phyloP scores from a whole-genome alignment of 2,797 vertebrate species.

The Hylomyscus alleni region DNA sequence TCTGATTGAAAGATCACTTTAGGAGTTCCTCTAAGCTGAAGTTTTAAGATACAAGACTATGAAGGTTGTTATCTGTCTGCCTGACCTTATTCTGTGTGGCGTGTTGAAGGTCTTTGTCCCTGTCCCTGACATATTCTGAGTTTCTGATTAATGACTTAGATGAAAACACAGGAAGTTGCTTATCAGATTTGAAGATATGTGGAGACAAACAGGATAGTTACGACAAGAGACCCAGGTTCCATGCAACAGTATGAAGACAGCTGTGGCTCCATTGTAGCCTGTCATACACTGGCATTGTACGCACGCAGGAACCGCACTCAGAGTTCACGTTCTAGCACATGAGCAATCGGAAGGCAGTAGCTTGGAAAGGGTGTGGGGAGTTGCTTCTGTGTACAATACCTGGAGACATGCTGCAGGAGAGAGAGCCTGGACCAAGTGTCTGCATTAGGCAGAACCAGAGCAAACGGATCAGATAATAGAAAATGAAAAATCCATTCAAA shows the following conservation, averaged over 20 bases:
- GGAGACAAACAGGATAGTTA: not conserved
- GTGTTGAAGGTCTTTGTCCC: conserved; percentile 33
- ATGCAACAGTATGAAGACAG: not conserved
- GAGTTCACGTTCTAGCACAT: not conserved
- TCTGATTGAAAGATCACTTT: not conserved
- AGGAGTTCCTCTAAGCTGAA: not conserved
- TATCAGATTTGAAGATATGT: conserved; percentile 27
- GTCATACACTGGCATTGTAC: not conserved
- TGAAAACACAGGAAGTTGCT: conserved; percentile 52
- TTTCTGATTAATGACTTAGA: conserved; percentile 67
- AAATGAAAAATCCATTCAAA: conserved; percentile 38
- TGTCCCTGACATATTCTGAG: conserved; percentile 65
- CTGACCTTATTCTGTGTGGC: not conserved
- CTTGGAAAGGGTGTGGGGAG: not conserved
- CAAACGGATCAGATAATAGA: conserved; percentile 45
- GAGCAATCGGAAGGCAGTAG: not conserved
- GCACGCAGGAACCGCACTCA: not conserved
- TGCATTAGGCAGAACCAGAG: conserved; percentile 15
- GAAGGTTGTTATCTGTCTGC: not conserved
- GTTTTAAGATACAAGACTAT: not conserved
- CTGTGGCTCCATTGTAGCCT: not conserved
- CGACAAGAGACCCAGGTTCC: not conserved
- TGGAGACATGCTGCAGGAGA: not conserved
- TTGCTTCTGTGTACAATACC: not conserved
- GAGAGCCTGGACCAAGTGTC: not conserved